Base-by-base conservation (phyloP, 2,888 invertebrate species). In the Troides helena region DNA sequence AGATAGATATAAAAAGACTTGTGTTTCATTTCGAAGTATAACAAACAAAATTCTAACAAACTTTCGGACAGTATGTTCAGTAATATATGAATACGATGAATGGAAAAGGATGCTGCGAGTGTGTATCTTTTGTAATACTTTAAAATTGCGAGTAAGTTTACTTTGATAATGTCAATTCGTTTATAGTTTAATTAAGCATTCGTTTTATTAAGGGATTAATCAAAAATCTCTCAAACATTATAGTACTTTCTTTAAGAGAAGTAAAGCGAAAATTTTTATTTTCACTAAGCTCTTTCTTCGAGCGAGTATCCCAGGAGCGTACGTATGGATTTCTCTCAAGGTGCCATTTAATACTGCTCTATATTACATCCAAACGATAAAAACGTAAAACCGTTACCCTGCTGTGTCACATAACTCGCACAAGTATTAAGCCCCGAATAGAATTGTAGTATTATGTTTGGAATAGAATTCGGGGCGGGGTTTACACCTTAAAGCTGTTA, bases 321-420 rank as follows among this genome's bases (percentile, higher is more conserved):
- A 39, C 43, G 43, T 58, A 30, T 56, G 62, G 57, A 62, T n/a
- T 68, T 68, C 62, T 62, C 63, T 59, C 25, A 50, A 25, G 68
- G 23, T 46, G 30, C n/a, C 46, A 30, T 63, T 63, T 68, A 68
- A 62, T 63, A 62, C 68, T 43, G 36, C 46, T 62, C 50, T 58
- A 68, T 58, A 68, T 68, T 68, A 63, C 58, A 63, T 68, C 30
- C 62, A 62, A 68, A 68, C 62, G 68, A 68, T 68, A 68, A 63
- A 68, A 58, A n/a, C 62, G 46, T 30, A 30, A 68, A 50, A 56
- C 58, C 25, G 62, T 68, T 50, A 68, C 68, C 21, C 63, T 46
- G 18, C 18, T 21, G 30, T 63, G 62, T 68, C 68, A 50, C 62
- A 68, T 68, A 63, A 68, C 58, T 63, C 59, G 62, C 21, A 17